Percentiles rank a stretch among this genome's conserved stretches.
phyloP scores from a whole-genome alignment of 2,888 invertebrate genomes.

The Plemyria rubiginata region DNA sequence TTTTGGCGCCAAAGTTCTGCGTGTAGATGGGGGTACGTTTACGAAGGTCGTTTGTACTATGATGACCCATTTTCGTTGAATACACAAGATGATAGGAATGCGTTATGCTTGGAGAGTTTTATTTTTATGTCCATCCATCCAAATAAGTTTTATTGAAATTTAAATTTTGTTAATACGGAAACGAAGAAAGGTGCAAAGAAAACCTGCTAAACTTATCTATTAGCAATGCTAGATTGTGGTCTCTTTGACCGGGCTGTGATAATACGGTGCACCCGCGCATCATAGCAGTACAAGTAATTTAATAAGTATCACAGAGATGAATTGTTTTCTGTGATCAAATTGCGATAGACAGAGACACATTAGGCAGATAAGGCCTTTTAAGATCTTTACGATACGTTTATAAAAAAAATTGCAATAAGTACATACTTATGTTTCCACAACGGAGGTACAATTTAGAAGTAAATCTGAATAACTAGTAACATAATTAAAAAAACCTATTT shows the following conservation, averaged over 20 bases:
- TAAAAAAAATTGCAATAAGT: too few relatives aligned
- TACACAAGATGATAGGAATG: constrained; percentile 6
- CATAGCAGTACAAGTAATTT: constrained; percentile 30
- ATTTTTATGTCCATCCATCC: not conserved
- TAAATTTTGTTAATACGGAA: not conserved
- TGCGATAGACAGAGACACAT: not conserved
- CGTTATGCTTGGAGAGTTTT: not conserved
- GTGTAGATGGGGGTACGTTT: constrained; percentile 59
- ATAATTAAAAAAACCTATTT: too few relatives aligned
- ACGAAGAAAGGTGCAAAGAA: constrained; percentile 16
- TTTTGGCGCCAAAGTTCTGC: constrained; percentile 75
- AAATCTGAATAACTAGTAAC: too few relatives aligned
- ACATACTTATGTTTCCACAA: too few relatives aligned
- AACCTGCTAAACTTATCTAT: constrained; percentile 13
- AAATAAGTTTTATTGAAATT: not conserved
- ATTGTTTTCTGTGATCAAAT: constrained; percentile 5
- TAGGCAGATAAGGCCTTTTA: not conserved
- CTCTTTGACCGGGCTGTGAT: constrained; percentile 43
- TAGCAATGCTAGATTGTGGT: constrained; percentile 47
- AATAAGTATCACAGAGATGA: constrained; percentile 4
- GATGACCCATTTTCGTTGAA: constrained; percentile 59
- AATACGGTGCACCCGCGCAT: constrained; percentile 46
- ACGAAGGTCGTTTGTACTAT: constrained; percentile 54
- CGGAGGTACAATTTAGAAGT: too few relatives aligned
- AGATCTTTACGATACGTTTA: not conserved